A percentile compares a stretch with the other conserved stretches of the same genome.
These are phyloP conservation scores for Saxicola maurus DNA, from an alignment of 2,797 vertebrate genomes.

Conservation along the genomic window DNA sequence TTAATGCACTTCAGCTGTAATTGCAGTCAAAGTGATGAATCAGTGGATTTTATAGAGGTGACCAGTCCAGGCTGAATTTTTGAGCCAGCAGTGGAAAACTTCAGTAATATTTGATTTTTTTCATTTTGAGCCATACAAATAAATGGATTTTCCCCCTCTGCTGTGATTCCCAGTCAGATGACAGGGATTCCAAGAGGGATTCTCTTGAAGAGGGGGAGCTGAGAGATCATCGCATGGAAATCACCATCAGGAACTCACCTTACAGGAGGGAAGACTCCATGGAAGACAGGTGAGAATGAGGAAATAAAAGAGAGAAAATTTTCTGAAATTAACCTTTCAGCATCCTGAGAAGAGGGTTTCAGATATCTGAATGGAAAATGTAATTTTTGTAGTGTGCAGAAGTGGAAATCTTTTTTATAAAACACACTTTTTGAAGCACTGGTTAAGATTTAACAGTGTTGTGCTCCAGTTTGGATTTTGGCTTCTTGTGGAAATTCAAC, in stretches of 20 bases:
- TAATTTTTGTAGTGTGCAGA: not conserved
- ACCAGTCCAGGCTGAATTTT: not conserved
- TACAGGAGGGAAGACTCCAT: conserved; percentile 91
- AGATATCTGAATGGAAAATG: not conserved
- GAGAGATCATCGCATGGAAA: conserved; percentile 97
- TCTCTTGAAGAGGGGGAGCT: conserved; percentile 98
- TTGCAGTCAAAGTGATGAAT: not conserved
- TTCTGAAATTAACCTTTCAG: not conserved
- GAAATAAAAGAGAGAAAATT: not conserved
- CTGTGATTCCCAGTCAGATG: conserved; percentile 85
- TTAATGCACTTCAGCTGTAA: not conserved
- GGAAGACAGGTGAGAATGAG: conserved; percentile 84
- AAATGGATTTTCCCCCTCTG: not conserved
- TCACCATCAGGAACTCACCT: conserved; percentile 95
- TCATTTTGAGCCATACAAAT: rapidly evolving
- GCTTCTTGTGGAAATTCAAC: rapidly evolving
- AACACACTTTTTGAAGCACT: not conserved
- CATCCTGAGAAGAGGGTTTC: rapidly evolving
- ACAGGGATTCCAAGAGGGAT: conserved; percentile 93
- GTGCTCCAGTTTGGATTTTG: not conserved
- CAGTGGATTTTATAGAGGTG: not conserved
- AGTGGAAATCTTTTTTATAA: not conserved
- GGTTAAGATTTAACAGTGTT: not conserved
- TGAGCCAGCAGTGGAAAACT: not conserved
- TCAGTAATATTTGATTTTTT: not conserved